A percentile compares a stretch with the other conserved stretches of the same genome.
These are phyloP conservation scores for Hemichromis elongatus DNA, from an alignment of 2,113 vertebrate species.

Conservation along the genomic window DNA sequence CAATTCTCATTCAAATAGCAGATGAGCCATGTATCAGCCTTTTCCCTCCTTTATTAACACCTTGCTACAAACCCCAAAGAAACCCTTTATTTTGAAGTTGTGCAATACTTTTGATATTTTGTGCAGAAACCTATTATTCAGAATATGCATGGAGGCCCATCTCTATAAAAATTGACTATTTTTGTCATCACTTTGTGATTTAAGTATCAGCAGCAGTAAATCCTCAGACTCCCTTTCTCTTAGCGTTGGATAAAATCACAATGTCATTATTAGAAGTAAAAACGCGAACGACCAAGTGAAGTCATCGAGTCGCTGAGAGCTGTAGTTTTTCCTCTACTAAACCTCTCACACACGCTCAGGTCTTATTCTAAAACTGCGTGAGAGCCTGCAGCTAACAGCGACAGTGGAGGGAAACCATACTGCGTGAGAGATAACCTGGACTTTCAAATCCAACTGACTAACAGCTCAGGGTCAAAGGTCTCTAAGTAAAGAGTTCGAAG, in stretches of 20 bases:
- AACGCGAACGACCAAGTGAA: no score
- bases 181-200: background rate
- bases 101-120: background rate
- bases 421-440: background rate
- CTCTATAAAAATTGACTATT: background rate
- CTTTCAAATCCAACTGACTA: background rate
- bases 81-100: background rate
- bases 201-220: background rate
- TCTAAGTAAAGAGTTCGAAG: background rate
- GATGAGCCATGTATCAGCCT: background rate
- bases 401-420: background rate
- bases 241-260: background rate
- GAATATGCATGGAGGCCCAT: background rate
- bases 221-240: background rate
- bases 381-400: background rate
- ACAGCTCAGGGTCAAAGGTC: conserved; percentile 16
- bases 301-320: background rate
- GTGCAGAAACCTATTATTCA: background rate
- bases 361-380: background rate
- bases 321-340: background rate
- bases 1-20: background rate
- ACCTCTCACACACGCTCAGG: background rate
- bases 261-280: background rate
- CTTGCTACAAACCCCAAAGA: background rate
- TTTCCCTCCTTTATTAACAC: background rate